Conservation (phyloP, 2,888 invertebrate species). For the Tholera decimalis region DNA sequence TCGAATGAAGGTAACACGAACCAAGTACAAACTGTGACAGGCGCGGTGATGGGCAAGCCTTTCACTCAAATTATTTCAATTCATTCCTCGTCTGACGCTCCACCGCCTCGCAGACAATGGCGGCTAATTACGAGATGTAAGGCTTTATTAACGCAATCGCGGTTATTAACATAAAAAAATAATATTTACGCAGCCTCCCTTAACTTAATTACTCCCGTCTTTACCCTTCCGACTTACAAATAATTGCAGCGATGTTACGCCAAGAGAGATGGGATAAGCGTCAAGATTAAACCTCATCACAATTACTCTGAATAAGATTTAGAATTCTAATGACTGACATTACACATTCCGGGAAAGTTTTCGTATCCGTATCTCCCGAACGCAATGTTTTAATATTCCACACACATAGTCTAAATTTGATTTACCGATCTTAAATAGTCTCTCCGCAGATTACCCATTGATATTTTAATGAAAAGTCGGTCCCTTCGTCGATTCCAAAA, state of each 20-base stretch:
- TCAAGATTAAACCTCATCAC: constrained; percentile 88
- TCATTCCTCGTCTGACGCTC: constrained; percentile 78
- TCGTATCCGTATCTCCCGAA: constrained; percentile 39
- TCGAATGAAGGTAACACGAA: constrained; percentile 27
- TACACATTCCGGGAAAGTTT: constrained; percentile 65
- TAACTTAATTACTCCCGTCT: constrained; percentile 87
- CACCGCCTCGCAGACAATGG: constrained; percentile 85
- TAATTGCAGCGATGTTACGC: constrained; percentile 88
- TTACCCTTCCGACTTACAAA: constrained; percentile 89
- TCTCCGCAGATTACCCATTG: constrained; percentile 85
- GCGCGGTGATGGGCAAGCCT: constrained; percentile 69
- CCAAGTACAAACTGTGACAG: constrained; percentile 65
- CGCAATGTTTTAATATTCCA: constrained; percentile 71
- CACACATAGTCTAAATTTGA: constrained; percentile 73
- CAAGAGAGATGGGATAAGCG: constrained; percentile 86
- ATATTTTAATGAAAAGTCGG: constrained; percentile 86
- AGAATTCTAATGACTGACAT: constrained; percentile 81
- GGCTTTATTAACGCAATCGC: constrained; percentile 91
- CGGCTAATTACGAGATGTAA: constrained; percentile 89
- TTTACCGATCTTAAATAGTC: constrained; percentile 74
- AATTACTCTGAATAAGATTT: constrained; percentile 82
- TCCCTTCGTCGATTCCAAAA: constrained; percentile 80
- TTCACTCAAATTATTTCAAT: constrained; percentile 80
- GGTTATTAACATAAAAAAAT: constrained; percentile 91
- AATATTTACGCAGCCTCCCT: constrained; percentile 89